Percentiles rank a stretch among this genome's conserved stretches.
These are phyloP conservation scores for Zoanthus gigantus DNA, from an alignment of 92 coral and sea anemone genomes.

Conservation along the genomic window DNA sequence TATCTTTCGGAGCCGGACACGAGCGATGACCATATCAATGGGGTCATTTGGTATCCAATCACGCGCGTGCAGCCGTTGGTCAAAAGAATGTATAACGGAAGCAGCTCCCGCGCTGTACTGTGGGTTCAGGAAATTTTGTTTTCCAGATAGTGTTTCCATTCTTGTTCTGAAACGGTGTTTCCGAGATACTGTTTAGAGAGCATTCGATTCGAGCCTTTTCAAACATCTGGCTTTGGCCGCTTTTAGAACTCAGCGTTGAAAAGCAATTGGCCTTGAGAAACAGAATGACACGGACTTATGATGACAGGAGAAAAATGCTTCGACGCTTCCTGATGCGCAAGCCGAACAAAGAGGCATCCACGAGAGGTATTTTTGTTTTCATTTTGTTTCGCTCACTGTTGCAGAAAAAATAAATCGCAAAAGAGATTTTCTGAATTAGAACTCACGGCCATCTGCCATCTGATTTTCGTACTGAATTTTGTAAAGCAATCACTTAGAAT, in stretches of 20 bases:
- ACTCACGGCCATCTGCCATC: not conserved
- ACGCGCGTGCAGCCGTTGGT: conserved; percentile 25
- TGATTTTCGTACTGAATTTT: not conserved
- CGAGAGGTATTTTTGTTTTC: conserved; percentile 75
- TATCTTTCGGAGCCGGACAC: not conserved
- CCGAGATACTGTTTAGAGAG: not conserved
- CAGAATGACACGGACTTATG: conserved; percentile 62
- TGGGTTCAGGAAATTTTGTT: conserved; percentile 9
- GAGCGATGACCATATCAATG: not conserved
- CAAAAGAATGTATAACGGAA: conserved; percentile 14
- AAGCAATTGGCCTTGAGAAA: conserved; percentile 70
- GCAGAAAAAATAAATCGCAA: conserved; percentile 17
- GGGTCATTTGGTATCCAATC: conserved; percentile 40
- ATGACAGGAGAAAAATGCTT: conserved; percentile 83
- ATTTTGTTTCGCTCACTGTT: conserved; percentile 41
- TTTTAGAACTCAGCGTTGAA: not conserved
- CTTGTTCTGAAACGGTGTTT: not conserved
- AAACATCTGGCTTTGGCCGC: not conserved
- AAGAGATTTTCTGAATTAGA: conserved; percentile 10
- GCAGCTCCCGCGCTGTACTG: not conserved
- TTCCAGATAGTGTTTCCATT: not conserved
- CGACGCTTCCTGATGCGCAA: conserved; percentile 88
- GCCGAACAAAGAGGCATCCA: conserved; percentile 79
- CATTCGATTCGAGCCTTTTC: not conserved
- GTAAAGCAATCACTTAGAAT: conserved; percentile 1